Conservation (phyloP, 2,113 vertebrate genomes). For the Loxodonta africana region DNA sequence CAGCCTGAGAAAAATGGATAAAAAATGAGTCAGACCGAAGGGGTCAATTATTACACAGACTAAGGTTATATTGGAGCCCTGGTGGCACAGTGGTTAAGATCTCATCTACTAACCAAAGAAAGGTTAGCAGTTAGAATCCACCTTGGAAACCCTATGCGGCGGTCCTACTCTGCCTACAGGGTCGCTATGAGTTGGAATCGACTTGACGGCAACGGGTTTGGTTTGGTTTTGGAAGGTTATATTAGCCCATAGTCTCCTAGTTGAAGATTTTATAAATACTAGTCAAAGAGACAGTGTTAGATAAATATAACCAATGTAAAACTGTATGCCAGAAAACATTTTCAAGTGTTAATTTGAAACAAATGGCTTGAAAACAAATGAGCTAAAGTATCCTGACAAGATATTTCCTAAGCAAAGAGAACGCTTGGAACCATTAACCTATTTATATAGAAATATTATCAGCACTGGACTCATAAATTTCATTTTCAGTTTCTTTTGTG, state of each 20-base stretch:
- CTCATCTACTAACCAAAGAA: too few species aligned
- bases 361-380: neutral
- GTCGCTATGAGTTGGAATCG: too few species aligned
- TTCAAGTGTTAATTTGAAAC: conserved; percentile 30
- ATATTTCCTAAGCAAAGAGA: neutral
- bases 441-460: conserved; percentile 10
- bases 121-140: too few species aligned
- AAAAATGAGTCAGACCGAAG: neutral
- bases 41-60: neutral
- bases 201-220: too few species aligned
- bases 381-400: neutral
- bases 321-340: neutral
- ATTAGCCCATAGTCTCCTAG: neutral
- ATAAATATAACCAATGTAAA: conserved; percentile 54
- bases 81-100: too few species aligned
- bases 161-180: too few species aligned
- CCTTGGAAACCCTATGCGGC: too few species aligned
- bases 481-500: conserved; percentile 20
- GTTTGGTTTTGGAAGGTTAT: too few species aligned
- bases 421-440: neutral
- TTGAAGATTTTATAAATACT: conserved; percentile 3
- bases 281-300: neutral
- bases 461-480: neutral
- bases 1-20: neutral
- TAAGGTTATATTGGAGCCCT: too few species aligned